Evolutionary conservation across 1,140 invertebrate genomes (phyloP).

Genomic region (Cyphomyrmex costatus): DNA sequence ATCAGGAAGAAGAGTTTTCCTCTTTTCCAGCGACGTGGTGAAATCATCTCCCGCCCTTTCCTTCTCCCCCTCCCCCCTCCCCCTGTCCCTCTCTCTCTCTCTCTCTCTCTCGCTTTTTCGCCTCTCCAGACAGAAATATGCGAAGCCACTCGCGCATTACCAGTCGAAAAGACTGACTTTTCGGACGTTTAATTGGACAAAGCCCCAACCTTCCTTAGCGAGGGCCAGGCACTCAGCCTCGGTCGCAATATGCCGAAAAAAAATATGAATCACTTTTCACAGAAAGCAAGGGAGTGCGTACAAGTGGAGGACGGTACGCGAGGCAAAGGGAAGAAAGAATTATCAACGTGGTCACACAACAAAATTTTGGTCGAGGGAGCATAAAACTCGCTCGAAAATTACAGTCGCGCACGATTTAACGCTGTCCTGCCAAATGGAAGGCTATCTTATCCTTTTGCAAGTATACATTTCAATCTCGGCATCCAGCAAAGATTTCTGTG

Average conservation of each 20-base stretch:
- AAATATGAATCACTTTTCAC: slow-evolving; percentile 82
- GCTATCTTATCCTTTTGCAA: not conserved
- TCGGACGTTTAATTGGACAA: slow-evolving; percentile 86
- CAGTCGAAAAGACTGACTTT: slow-evolving; percentile 79
- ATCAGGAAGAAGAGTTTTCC: slow-evolving; percentile 77
- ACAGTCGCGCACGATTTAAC: not conserved
- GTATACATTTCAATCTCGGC: slow-evolving; percentile 17
- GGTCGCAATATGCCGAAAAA: slow-evolving; percentile 83
- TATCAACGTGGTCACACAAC: slow-evolving; percentile 71
- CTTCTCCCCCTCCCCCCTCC: slow-evolving; percentile 12
- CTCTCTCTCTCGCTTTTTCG: slow-evolving; percentile 50
- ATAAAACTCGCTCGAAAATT: slow-evolving; percentile 58
- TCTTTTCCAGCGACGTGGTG: slow-evolving; percentile 73
- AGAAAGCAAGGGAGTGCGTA: slow-evolving; percentile 66
- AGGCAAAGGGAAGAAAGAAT: slow-evolving; percentile 65
- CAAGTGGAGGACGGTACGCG: slow-evolving; percentile 61
- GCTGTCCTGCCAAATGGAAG: not conserved
- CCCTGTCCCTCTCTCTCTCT: slow-evolving; percentile 21
- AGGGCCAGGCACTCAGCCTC: slow-evolving; percentile 79
- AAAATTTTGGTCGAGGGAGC: slow-evolving; percentile 58
- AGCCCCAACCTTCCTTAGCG: slow-evolving; percentile 82
- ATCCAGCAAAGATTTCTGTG: not conserved
- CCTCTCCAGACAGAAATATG: slow-evolving; percentile 85
- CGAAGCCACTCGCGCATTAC: slow-evolving; percentile 77
- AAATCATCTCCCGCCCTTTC: slow-evolving; percentile 46